Conservation (phyloP, 2,888 invertebrate species). For the Calameuta pallipes region DNA sequence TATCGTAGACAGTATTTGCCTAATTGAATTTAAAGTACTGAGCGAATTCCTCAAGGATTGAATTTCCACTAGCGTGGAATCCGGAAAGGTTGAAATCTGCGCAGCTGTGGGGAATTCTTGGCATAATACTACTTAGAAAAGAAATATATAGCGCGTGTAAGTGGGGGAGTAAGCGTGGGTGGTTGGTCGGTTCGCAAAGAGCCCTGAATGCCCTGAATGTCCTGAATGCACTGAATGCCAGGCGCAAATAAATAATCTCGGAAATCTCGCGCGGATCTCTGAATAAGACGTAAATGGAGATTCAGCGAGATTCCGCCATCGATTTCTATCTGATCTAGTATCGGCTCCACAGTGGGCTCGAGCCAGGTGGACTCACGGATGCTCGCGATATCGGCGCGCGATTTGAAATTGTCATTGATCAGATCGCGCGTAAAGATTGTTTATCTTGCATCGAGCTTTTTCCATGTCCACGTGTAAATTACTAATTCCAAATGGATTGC, state of each 20-base stretch:
- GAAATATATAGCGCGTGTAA: conserved; percentile 6
- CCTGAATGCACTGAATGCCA: conserved; percentile 8
- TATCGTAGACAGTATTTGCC: neutral
- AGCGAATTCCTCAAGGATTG: neutral
- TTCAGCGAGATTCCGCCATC: conserved; percentile 42
- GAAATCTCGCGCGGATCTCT: conserved; percentile 44
- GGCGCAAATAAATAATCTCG: conserved; percentile 44
- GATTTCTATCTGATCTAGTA: conserved; percentile 44
- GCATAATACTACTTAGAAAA: conserved; percentile 35
- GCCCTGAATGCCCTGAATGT: conserved; percentile 12
- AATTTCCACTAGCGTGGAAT: conserved; percentile 39
- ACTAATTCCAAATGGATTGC: neutral
- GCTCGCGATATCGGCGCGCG: conserved; percentile 12
- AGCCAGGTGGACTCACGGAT: conserved; percentile 31
- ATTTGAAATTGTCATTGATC: conserved; percentile 13
- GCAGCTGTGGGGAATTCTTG: conserved; percentile 44
- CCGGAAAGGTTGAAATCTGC: conserved; percentile 33
- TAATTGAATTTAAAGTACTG: neutral
- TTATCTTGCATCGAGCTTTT: neutral
- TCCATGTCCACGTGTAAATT: neutral
- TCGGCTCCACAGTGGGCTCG: conserved; percentile 23
- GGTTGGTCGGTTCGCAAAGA: conserved; percentile 1
- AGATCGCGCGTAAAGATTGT: neutral
- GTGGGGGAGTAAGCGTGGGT: conserved; percentile 12
- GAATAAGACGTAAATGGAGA: conserved; percentile 54